phyloP scores from a whole-genome alignment of 1,140 invertebrate species.

The Anastrepha ludens region DNA sequence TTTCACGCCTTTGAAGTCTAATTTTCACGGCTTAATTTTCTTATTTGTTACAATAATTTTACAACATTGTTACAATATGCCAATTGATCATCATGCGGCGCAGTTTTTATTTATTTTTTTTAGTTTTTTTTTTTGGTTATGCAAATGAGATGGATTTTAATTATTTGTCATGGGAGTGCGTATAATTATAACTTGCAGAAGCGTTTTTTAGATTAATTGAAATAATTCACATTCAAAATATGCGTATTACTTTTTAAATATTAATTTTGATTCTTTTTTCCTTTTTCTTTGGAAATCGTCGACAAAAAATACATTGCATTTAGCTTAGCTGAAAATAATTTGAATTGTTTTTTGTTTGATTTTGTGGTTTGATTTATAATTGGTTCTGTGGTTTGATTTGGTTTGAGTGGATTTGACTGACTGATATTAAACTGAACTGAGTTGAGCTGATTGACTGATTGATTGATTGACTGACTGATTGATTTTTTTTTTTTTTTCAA shows the following conservation, averaged over 20 bases:
- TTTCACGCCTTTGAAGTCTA: no score
- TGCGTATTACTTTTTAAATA: background rate
- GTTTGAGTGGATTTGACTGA: constrained; percentile 57
- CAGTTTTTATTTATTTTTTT: background rate
- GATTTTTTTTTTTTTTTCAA: constrained; percentile 62
- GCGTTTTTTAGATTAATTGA: constrained; percentile 13
- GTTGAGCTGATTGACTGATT: constrained; percentile 58
- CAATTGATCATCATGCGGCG: background rate
- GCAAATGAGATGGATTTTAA: constrained; percentile 30
- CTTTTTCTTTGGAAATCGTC: background rate
- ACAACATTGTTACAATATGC: background rate
- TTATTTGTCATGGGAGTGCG: constrained; percentile 26
- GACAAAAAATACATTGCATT: constrained; percentile 41
- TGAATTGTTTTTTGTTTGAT: constrained; percentile 22
- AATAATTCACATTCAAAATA: constrained; percentile 31
- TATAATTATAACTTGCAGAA: constrained; percentile 17
- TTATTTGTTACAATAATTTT: no score
- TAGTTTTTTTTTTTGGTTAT: background rate
- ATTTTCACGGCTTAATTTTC: no score
- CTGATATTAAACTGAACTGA: constrained; percentile 62
- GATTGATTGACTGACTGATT: constrained; percentile 70
- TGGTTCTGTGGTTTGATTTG: constrained; percentile 46
- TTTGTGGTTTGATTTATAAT: constrained; percentile 42
- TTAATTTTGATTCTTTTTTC: background rate
- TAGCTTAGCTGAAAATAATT: constrained; percentile 49